A percentile compares a stretch with the other conserved stretches of the same genome.
phyloP scores from a whole-genome alignment of 1,140 invertebrate species.

The Apocrypta bakeri region DNA sequence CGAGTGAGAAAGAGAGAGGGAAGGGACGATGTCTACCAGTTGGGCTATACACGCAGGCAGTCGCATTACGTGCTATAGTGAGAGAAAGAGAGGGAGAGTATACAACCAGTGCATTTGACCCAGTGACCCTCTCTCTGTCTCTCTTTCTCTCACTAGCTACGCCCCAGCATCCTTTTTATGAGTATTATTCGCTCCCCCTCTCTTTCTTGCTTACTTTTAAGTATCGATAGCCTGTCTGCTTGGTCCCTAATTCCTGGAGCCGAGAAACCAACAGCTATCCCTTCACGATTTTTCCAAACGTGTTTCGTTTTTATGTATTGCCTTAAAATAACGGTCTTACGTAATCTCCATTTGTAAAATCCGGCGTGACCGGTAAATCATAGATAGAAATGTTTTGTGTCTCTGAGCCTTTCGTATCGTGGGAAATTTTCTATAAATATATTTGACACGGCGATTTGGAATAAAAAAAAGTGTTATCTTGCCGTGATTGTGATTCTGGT shows the following conservation, averaged over 20 bases:
- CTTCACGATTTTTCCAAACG: neutral
- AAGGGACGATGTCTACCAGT: conserved; percentile 23
- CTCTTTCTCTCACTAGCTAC: conserved; percentile 53
- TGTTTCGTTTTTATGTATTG: neutral
- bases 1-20: conserved; percentile 19
- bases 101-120: conserved; percentile 70
- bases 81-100: conserved; percentile 56
- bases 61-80: conserved; percentile 55
- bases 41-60: conserved; percentile 5
- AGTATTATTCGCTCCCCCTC: conserved; percentile 9
- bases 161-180: conserved; percentile 27
- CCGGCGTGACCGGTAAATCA: no score
- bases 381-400: no score
- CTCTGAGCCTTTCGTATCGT: no score
- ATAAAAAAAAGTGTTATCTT: no score
- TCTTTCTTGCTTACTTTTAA: conserved; percentile 5
- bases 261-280: neutral
- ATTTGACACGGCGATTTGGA: no score
- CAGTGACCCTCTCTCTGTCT: conserved; percentile 68
- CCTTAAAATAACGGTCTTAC: no score
- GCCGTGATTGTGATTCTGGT: no score
- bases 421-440: no score
- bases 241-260: neutral
- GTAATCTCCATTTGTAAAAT: no score
- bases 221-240: neutral